A percentile compares a stretch with the other conserved stretches of the same genome.
Evolutionary conservation across 1,140 invertebrate genomes (phyloP).

Genomic region (Atta colombica): DNA sequence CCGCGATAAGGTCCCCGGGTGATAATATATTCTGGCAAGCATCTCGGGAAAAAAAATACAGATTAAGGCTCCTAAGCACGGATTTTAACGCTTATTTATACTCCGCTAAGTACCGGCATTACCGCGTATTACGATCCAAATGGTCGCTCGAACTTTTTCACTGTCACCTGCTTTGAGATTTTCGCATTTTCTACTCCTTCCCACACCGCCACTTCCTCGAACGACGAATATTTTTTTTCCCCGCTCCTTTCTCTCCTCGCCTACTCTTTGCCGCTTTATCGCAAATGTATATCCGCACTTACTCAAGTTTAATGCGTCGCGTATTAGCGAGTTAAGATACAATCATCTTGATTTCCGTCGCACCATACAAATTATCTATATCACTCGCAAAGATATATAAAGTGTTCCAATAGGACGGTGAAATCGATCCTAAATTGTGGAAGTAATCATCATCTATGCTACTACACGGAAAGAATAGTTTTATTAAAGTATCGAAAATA

Average conservation of each 20-base stretch:
- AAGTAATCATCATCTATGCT: background rate
- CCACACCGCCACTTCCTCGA: background rate
- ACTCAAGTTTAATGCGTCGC: background rate
- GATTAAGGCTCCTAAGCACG: slow-evolving; percentile 86
- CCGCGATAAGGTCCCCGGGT: slow-evolving; percentile 82
- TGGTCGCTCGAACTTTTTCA: slow-evolving; percentile 82
- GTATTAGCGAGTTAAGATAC: slow-evolving; percentile 12
- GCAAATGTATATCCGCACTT: slow-evolving; percentile 21
- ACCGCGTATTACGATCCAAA: slow-evolving; percentile 85
- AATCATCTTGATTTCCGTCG: background rate
- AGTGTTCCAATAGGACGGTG: background rate
- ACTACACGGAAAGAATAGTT: background rate
- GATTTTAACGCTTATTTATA: slow-evolving; percentile 87
- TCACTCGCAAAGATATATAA: background rate
- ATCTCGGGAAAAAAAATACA: slow-evolving; percentile 83
- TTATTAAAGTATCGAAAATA: too few species aligned
- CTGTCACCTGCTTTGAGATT: slow-evolving; percentile 58
- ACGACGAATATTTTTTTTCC: background rate
- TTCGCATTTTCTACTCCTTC: slow-evolving; percentile 6
- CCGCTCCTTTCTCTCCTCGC: too few species aligned
- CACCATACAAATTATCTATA: background rate
- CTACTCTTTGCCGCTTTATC: background rate
- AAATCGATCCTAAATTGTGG: background rate
- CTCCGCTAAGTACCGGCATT: slow-evolving; percentile 86
- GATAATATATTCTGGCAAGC: slow-evolving; percentile 84